Percentiles rank a stretch among this genome's conserved stretches.
Conservation (phyloP, 2,888 invertebrate species). For the Spisula subtruncata region DNA sequence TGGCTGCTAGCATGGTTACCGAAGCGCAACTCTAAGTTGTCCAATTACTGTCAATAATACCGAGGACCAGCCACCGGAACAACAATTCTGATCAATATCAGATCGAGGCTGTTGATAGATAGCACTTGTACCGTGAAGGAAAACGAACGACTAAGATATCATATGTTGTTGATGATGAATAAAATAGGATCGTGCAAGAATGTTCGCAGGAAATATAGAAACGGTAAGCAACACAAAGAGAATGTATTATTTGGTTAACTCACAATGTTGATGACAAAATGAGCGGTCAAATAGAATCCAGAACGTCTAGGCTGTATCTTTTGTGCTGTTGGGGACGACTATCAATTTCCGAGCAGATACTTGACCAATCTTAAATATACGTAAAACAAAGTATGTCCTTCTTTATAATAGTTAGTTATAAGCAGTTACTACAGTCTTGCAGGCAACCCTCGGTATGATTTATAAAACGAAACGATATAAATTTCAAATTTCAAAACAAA, state of each 20-base stretch:
- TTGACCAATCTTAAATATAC: too few species aligned
- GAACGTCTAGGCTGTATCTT: too few species aligned
- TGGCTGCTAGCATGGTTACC: slow-evolving; percentile 26
- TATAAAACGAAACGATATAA: too few species aligned
- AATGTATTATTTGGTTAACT: background rate
- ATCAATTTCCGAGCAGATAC: too few species aligned
- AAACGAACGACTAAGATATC: slow-evolving; percentile 1
- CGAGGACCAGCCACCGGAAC: slow-evolving; percentile 41
- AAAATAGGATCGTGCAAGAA: background rate
- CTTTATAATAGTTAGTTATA: too few species aligned
- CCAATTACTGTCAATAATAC: slow-evolving; percentile 50
- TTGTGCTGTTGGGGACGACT: too few species aligned
- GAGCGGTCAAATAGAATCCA: too few species aligned
- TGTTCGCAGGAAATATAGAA: background rate
- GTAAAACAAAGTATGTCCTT: too few species aligned
- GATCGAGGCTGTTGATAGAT: slow-evolving; percentile 41
- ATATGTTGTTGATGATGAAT: background rate
- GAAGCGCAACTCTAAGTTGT: slow-evolving; percentile 38
- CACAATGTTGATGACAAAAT: too few species aligned
- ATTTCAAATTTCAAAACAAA: too few species aligned
- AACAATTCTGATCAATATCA: slow-evolving; percentile 41
- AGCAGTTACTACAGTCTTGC: too few species aligned
- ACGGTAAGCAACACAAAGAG: background rate
- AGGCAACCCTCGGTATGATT: too few species aligned
- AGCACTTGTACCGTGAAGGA: slow-evolving; percentile 25